Evolutionary conservation across 2,888 invertebrate genomes (phyloP).

Genomic region (Machimus rusticus): DNA sequence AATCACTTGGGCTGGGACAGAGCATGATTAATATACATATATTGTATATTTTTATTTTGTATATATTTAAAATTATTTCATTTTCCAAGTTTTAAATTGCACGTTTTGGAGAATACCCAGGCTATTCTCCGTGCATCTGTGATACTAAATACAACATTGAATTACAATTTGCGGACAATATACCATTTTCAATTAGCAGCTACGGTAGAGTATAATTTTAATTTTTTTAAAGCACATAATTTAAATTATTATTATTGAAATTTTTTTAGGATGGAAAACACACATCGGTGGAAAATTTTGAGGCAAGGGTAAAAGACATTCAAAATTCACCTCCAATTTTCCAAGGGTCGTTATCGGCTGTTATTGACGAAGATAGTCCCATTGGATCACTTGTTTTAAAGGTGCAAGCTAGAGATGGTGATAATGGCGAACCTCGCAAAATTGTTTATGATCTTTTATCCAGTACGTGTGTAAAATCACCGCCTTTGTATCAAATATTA

Average conservation of each 20-base stretch:
- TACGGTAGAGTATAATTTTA: slow-evolving; percentile 66
- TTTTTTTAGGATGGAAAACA: slow-evolving; percentile 76
- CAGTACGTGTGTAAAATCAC: slow-evolving; percentile 68
- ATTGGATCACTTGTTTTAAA: slow-evolving; percentile 83
- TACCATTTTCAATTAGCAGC: slow-evolving; percentile 81
- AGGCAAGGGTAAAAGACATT: slow-evolving; percentile 81
- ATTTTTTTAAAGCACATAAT: neutral
- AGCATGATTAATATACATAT: too few relatives aligned
- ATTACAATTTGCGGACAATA: slow-evolving; percentile 80
- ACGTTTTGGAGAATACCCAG: slow-evolving; percentile 62
- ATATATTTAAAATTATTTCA: neutral
- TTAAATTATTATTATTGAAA: neutral
- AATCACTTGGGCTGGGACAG: too few relatives aligned
- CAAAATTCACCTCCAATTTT: slow-evolving; percentile 89
- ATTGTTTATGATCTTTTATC: slow-evolving; percentile 80
- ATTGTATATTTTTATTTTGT: neutral
- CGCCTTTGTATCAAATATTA: neutral
- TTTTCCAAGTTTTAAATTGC: slow-evolving; percentile 56
- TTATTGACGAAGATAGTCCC: slow-evolving; percentile 81
- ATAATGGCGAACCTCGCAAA: slow-evolving; percentile 80
- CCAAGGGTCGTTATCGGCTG: slow-evolving; percentile 78
- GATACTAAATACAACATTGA: slow-evolving; percentile 73
- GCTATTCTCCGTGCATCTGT: slow-evolving; percentile 77
- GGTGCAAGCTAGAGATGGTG: slow-evolving; percentile 83
- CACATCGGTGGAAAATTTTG: slow-evolving; percentile 75